Conservation (phyloP, 2,113 vertebrate genomes). For the Panurus biarmicus region DNA sequence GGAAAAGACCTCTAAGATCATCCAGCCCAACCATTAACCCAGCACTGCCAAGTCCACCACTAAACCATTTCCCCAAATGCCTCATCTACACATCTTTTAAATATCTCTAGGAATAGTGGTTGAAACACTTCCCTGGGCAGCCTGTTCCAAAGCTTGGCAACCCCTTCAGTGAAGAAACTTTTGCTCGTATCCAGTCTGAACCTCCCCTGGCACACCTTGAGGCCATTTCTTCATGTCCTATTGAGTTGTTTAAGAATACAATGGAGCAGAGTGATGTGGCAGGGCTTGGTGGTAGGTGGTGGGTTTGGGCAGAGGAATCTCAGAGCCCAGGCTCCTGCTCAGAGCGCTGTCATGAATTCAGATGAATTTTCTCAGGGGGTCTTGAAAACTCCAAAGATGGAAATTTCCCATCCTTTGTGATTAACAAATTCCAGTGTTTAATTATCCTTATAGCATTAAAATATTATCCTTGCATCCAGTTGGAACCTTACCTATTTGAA, state of each 20-base stretch:
- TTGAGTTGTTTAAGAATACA: not conserved
- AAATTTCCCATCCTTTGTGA: not conserved
- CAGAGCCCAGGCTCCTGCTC: not conserved
- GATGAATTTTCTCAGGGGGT: not conserved
- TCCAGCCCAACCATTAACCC: not conserved
- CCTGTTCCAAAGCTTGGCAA: not conserved
- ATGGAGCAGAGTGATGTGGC: not conserved
- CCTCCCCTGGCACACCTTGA: not conserved
- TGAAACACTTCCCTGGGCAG: not conserved
- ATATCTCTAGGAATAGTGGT: not conserved
- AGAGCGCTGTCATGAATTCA: not conserved
- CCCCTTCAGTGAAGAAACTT: not conserved
- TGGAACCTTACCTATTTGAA: not conserved
- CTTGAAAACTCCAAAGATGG: not conserved
- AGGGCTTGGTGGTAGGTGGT: not conserved
- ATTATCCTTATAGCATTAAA: not conserved
- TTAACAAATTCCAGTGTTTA: not conserved
- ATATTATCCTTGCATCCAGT: not conserved
- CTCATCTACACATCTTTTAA: not conserved
- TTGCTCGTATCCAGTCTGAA: not conserved
- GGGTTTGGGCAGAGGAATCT: not conserved
- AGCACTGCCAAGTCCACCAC: not conserved
- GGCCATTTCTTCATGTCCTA: not conserved
- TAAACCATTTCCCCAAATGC: not conserved
- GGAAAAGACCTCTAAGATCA: not conserved